Percentiles rank a stretch among this genome's conserved stretches.
These are phyloP conservation scores for Cardiocondyla obscurior DNA, from an alignment of 1,140 invertebrate species.

Conservation along the genomic window DNA sequence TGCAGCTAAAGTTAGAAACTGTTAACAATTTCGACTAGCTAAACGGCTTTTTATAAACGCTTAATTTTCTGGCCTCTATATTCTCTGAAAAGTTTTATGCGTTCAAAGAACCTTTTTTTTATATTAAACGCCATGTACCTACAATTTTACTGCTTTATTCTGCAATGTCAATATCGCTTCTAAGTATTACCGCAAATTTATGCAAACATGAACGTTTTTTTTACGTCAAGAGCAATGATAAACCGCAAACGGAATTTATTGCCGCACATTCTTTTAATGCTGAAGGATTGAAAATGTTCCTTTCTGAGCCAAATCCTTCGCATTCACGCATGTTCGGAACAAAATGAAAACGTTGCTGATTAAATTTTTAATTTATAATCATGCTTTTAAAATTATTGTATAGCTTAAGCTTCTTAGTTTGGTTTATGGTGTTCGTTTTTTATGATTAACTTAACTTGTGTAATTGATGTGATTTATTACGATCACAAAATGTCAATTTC, in stretches of 20 bases:
- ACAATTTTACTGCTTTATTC: neutral
- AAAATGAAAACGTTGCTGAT: neutral
- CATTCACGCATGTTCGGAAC: slow-evolving; percentile 23
- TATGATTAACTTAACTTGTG: neutral
- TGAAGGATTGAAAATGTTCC: slow-evolving; percentile 71
- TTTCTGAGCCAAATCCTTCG: slow-evolving; percentile 71
- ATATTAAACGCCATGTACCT: neutral
- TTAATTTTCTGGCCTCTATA: neutral
- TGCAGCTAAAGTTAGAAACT: neutral
- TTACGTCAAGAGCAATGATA: neutral
- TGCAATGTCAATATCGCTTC: neutral
- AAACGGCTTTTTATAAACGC: neutral
- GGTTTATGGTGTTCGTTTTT: neutral
- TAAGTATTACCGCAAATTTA: neutral
- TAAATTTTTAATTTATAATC: neutral
- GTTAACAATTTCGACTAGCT: neutral
- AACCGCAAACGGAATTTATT: neutral
- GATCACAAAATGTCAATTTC: neutral
- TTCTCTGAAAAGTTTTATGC: neutral
- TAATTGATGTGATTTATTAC: neutral
- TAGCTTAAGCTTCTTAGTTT: neutral
- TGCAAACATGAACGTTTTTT: too few relatives aligned
- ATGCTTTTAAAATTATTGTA: neutral
- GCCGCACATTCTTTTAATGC: slow-evolving; percentile 30
- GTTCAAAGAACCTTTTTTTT: neutral